Evolutionary conservation across 2,113 vertebrate genomes (phyloP).

Genomic region (Ovibos moschatus): DNA sequence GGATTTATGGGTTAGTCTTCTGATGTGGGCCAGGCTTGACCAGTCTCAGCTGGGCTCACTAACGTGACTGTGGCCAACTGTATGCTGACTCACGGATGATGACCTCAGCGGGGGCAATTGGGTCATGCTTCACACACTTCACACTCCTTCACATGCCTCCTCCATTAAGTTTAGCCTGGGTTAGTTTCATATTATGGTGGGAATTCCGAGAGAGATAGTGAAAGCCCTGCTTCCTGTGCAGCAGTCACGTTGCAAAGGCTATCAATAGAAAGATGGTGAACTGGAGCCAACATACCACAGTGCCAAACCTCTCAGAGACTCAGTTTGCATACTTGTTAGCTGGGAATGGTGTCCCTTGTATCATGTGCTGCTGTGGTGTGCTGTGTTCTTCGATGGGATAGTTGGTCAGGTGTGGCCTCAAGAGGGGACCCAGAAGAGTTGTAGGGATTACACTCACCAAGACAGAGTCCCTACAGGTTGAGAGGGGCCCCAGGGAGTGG

Average conservation of each 20-base stretch:
- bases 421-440: not conserved
- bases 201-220: not conserved
- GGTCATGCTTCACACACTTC: not conserved
- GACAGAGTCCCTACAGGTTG: not conserved
- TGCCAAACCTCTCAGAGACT: not conserved
- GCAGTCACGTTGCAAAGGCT: not conserved
- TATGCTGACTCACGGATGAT: not conserved
- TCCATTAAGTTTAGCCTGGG: not conserved
- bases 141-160: not conserved
- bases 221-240: not conserved
- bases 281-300: not conserved
- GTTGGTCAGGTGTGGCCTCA: not conserved
- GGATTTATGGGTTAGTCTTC: not conserved
- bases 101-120: not conserved
- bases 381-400: not conserved
- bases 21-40: not conserved
- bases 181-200: rapidly evolving
- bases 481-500: not conserved
- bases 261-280: not conserved
- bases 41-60: not conserved
- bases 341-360: not conserved
- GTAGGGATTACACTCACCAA: not conserved
- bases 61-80: not conserved
- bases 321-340: not conserved
- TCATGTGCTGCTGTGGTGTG: not conserved